A percentile compares a stretch with the other conserved stretches of the same genome.
Evolutionary conservation across 2,888 invertebrate species (phyloP).

Genomic region (Cybosia mesomella): DNA sequence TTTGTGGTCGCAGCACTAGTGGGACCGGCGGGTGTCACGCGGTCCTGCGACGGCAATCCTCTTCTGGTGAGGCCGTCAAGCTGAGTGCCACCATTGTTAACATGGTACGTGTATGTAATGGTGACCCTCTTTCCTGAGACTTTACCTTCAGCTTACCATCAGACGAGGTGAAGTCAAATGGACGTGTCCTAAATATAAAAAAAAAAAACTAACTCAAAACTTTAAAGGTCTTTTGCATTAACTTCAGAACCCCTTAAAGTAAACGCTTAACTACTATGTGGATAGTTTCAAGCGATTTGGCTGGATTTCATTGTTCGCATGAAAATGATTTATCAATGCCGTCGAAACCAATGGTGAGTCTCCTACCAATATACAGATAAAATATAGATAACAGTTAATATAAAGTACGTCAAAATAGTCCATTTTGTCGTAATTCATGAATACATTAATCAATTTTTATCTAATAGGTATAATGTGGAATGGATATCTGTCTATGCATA

Average conservation of each 20-base stretch:
- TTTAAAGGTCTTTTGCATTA: not conserved
- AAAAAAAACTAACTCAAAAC: not conserved
- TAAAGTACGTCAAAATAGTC: slow-evolving; percentile 33
- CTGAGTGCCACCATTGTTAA: too few species aligned
- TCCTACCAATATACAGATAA: slow-evolving; percentile 51
- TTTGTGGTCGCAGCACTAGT: too few species aligned
- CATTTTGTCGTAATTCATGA: slow-evolving; percentile 26
- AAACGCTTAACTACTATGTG: not conserved
- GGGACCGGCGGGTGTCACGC: too few species aligned
- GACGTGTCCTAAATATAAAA: too few species aligned
- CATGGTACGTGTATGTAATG: too few species aligned
- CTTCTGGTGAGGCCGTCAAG: too few species aligned
- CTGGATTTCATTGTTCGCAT: slow-evolving; percentile 26
- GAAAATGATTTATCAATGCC: slow-evolving; percentile 48
- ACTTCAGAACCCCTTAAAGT: not conserved
- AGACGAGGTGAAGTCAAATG: too few species aligned
- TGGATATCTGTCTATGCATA: slow-evolving; percentile 22
- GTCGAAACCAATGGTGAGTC: slow-evolving; percentile 45
- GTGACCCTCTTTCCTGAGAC: too few species aligned
- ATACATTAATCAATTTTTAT: slow-evolving; percentile 42
- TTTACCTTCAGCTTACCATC: too few species aligned
- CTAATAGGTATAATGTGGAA: slow-evolving; percentile 24
- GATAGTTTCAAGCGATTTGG: slow-evolving; percentile 14
- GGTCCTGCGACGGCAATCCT: too few species aligned
- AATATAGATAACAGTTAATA: slow-evolving; percentile 38